Base-by-base conservation (phyloP, 2,113 vertebrate species). In the Choloepus hoffmanni region DNA sequence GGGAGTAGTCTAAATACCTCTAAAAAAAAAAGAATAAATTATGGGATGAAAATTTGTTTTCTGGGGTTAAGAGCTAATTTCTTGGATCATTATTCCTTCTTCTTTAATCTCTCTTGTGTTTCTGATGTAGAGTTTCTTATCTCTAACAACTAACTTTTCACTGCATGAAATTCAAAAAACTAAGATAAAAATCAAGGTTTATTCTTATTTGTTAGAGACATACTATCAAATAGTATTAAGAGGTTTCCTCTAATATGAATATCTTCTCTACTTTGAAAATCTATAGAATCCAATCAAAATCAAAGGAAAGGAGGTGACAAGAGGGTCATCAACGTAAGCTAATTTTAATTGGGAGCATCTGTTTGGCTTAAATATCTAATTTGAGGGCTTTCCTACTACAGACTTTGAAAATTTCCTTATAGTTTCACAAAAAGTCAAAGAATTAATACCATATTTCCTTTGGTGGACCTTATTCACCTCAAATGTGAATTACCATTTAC, bases 401-500 rank as follows among this genome's bases (percentile, higher is more conserved):
- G 68, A 85, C n/a, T 87, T 84, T 24, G 36, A 92, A 89, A 88
- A 86, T 55, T 26, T 50, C 67, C 62, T 62, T 36, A 67, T 0
- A 60, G 58, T 84, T 16, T 24, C 60, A 67, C 28, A 48, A 89
- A 87, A 65, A 74, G 45, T 7, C 50, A 83, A 79, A 79, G 95
- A 95, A 77, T 58, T 74, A 67, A 73, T 3, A 30, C 1, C 9
- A 5, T 72, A 73, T 74, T 93, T 87, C 74, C 73, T 88, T 78
- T 28, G 21, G 19, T 33, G 65, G 1, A 24, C 15, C 28, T 28
- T 73, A 48, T 55, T 93, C 72, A 94, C 45, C 50, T 76, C 36
- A 50, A 67, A 91, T 83, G 78, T 91, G 28, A 92, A 93, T 79
- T 79, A 85, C 14, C 48, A 36, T 26, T 65, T 50, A 79, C 87